Conservation (phyloP, 2,888 invertebrate genomes). For the Parasteatoda lunata region DNA sequence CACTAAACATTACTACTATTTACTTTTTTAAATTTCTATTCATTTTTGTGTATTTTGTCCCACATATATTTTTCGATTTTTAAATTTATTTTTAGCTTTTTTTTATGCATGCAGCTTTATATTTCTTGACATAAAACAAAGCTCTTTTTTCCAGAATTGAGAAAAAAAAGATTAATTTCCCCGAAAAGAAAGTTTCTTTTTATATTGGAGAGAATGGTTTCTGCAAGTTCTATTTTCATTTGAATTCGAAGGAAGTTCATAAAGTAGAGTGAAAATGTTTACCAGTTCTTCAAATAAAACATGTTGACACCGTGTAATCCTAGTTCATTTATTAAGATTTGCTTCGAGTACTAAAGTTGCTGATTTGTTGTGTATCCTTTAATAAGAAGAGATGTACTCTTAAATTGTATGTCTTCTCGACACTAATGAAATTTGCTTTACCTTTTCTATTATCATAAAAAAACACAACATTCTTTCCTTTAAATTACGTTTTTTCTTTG, state of each 20-base stretch:
- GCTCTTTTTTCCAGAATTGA: too few species aligned
- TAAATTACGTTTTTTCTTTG: too few species aligned
- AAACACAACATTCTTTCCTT: too few species aligned
- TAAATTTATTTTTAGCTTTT: too few species aligned
- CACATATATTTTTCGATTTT: too few species aligned
- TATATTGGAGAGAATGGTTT: conserved; percentile 39
- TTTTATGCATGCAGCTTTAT: too few species aligned
- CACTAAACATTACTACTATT: too few species aligned
- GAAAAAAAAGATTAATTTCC: conserved; percentile 43
- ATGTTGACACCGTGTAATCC: conserved; percentile 59
- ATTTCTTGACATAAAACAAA: too few species aligned
- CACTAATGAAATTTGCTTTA: conserved; percentile 25
- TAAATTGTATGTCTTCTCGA: conserved; percentile 8
- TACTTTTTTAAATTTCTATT: too few species aligned
- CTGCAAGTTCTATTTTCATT: conserved; percentile 55
- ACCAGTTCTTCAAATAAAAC: conserved; percentile 57
- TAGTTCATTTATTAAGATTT: conserved; percentile 62
- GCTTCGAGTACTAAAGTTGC: conserved; percentile 20
- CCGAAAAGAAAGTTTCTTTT: conserved; percentile 47
- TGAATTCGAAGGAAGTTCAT: conserved; percentile 53
- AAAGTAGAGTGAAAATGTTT: conserved; percentile 15
- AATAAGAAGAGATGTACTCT: conserved; percentile 53
- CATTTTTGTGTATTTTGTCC: too few species aligned
- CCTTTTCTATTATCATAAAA: neutral
- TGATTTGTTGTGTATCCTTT: conserved; percentile 50